These are phyloP conservation scores for Lymantria dispar DNA, from an alignment of 2,888 invertebrate species.

Conservation along the genomic window DNA sequence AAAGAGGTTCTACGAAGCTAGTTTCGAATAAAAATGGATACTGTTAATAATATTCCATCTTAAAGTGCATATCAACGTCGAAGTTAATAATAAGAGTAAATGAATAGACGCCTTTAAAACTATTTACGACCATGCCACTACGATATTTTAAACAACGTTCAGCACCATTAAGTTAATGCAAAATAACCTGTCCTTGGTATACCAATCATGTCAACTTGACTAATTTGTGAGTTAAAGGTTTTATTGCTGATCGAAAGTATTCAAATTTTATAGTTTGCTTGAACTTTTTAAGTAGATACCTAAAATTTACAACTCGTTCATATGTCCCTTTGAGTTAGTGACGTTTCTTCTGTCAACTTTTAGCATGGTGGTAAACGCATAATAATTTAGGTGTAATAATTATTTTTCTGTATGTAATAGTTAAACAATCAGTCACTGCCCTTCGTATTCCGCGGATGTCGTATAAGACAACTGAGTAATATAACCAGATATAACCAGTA, in stretches of 20 bases:
- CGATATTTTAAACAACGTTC: slow-evolving; percentile 44
- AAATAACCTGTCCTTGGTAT: slow-evolving; percentile 36
- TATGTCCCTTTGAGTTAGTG: slow-evolving; percentile 47
- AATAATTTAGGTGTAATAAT: too few relatives aligned
- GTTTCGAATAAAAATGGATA: too few relatives aligned
- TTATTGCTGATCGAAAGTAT: slow-evolving; percentile 41
- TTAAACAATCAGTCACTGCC: too few relatives aligned
- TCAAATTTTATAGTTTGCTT: slow-evolving; percentile 35
- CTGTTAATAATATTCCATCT: neutral
- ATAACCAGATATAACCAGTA: too few relatives aligned
- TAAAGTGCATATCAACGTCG: slow-evolving; percentile 21
- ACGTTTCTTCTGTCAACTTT: slow-evolving; percentile 44
- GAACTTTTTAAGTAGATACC: slow-evolving; percentile 42
- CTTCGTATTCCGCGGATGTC: too few relatives aligned
- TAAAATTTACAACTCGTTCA: slow-evolving; percentile 52
- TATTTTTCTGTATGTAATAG: too few relatives aligned
- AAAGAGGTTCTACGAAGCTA: too few relatives aligned
- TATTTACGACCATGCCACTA: slow-evolving; percentile 36
- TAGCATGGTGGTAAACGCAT: slow-evolving; percentile 44
- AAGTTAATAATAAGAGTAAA: slow-evolving; percentile 20
- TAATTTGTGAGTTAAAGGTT: slow-evolving; percentile 47
- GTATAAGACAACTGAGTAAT: too few relatives aligned
- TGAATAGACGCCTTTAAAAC: slow-evolving; percentile 31
- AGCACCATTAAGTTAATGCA: slow-evolving; percentile 44
- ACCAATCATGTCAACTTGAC: slow-evolving; percentile 35